These are phyloP conservation scores for Meleagris gallopavo DNA, from an alignment of 2,113 vertebrate genomes.

Conservation along the genomic window DNA sequence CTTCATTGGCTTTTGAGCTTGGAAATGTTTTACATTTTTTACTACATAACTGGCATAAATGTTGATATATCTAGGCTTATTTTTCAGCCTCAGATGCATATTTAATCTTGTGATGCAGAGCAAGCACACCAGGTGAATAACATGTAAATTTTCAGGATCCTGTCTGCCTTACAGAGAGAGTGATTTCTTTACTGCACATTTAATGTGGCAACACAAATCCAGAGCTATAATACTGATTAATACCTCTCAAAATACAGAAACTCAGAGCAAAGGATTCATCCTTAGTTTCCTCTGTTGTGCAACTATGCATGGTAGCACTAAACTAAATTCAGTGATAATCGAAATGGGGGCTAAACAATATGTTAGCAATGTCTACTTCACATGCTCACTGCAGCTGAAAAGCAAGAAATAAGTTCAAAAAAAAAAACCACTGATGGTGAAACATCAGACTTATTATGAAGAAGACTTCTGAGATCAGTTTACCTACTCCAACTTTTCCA, in stretches of 20 bases:
- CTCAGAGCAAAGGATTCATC: not conserved
- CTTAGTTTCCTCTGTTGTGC: not conserved
- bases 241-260: not conserved
- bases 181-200: not conserved
- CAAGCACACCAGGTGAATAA: not conserved
- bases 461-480: not conserved
- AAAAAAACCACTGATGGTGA: not conserved
- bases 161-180: not conserved
- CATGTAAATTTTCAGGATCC: not conserved
- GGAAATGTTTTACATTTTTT: not conserved
- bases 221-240: not conserved
- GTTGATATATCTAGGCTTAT: not conserved
- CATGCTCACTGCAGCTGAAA: not conserved
- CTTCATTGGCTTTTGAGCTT: not conserved
- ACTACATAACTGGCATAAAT: not conserved
- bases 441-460: not conserved
- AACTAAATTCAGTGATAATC: not conserved
- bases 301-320: not conserved
- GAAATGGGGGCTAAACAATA: not conserved
- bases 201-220: not conserved
- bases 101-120: not conserved
- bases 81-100: conserved; percentile 15
- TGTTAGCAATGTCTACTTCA: not conserved
- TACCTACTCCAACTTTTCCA: not conserved
- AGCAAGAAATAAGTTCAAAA: not conserved